Evolutionary conservation across 2,113 vertebrate species (phyloP).

Genomic region (Antechinus flavipes): DNA sequence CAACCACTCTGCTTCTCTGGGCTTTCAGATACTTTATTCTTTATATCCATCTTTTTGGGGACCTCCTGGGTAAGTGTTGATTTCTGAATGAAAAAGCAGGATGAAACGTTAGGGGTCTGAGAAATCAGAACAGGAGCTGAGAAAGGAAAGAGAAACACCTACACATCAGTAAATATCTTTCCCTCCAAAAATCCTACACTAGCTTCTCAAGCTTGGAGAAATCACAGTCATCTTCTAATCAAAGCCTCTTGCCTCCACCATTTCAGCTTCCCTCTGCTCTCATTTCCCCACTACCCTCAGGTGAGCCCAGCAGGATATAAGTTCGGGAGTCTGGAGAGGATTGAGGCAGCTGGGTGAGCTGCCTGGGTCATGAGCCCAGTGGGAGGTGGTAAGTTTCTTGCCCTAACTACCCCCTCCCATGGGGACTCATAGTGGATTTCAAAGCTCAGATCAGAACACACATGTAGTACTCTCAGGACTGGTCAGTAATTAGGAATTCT

Average conservation of each 20-base stretch:
- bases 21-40: background rate
- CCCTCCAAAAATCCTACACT: background rate
- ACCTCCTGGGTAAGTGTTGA: slow-evolving; percentile 11
- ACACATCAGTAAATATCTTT: slow-evolving; percentile 20
- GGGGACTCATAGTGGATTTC: background rate
- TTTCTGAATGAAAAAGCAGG: slow-evolving; percentile 43
- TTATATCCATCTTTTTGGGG: slow-evolving; percentile 19
- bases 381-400: background rate
- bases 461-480: background rate
- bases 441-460: background rate
- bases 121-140: slow-evolving; percentile 39
- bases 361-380: slow-evolving; percentile 6
- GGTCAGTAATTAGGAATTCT: background rate
- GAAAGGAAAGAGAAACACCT: slow-evolving; percentile 52
- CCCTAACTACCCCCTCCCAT: background rate
- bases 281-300: background rate
- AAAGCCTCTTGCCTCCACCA: background rate
- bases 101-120: slow-evolving; percentile 12
- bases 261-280: background rate
- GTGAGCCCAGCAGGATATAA: slow-evolving; percentile 6
- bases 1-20: background rate
- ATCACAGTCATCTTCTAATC: background rate
- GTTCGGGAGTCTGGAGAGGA: background rate
- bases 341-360: slow-evolving; percentile 33
- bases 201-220: background rate